Percentiles rank a stretch among this genome's conserved stretches.
Evolutionary conservation across 2,888 invertebrate genomes (phyloP).

Genomic region (Falcaria lacertinaria): DNA sequence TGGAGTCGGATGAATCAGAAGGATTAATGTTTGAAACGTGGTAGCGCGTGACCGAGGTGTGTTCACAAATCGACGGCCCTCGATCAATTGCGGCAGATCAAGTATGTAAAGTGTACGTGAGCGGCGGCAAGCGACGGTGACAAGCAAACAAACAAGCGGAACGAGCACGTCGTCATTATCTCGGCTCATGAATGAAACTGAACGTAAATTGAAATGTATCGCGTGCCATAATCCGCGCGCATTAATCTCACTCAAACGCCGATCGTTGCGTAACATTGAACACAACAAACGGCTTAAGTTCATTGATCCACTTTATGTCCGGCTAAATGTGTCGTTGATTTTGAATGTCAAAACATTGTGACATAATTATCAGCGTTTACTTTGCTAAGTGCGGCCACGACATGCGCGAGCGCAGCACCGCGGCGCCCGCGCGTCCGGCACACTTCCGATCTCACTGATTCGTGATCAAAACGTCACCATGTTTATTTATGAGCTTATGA

Average conservation of each 20-base stretch:
- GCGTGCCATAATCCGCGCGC: constrained; percentile 78
- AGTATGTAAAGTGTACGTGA: constrained; percentile 43
- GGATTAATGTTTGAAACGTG: neutral
- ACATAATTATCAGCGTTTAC: constrained; percentile 67
- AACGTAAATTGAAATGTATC: constrained; percentile 78
- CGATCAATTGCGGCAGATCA: constrained; percentile 26
- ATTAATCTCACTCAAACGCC: constrained; percentile 78
- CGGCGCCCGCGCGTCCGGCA: constrained; percentile 25
- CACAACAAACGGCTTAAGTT: constrained; percentile 75
- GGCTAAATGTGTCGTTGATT: constrained; percentile 75
- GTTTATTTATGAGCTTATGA: constrained; percentile 77
- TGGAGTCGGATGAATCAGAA: neutral
- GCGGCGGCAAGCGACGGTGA: constrained; percentile 34
- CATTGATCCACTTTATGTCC: constrained; percentile 78
- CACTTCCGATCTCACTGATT: constrained; percentile 39
- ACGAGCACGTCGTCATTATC: constrained; percentile 69
- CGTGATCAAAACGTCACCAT: constrained; percentile 63
- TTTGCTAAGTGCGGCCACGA: constrained; percentile 13
- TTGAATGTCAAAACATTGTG: constrained; percentile 76
- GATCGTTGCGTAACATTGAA: constrained; percentile 70
- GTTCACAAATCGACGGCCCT: constrained; percentile 7
- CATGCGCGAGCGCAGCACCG: constrained; percentile 4
- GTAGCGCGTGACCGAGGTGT: neutral
- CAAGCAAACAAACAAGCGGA: constrained; percentile 63
- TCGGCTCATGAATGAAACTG: constrained; percentile 75